Evolutionary conservation across 2,797 vertebrate species (phyloP).

Genomic region (Loris lydekkerianus): DNA sequence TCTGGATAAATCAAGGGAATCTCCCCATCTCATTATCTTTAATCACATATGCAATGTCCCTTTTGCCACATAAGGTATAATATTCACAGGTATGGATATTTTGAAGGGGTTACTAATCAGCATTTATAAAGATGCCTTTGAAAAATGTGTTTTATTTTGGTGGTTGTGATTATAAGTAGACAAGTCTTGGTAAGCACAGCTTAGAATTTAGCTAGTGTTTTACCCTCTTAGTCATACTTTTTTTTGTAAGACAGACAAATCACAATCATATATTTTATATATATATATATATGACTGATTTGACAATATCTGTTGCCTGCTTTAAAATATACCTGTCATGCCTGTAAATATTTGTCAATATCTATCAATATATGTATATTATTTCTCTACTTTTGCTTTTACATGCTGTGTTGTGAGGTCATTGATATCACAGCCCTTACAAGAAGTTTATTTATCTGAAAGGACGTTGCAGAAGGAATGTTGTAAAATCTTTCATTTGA

Average conservation of each 20-base stretch:
- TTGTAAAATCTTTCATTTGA: neutral
- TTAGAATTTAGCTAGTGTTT: neutral
- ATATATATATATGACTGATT: neutral
- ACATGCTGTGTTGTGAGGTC: neutral
- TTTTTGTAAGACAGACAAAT: neutral
- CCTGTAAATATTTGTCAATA: neutral
- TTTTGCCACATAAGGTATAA: neutral
- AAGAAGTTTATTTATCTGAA: neutral
- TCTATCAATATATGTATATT: neutral
- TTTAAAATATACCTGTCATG: neutral
- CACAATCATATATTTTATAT: neutral
- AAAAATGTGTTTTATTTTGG: neutral
- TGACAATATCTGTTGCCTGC: neutral
- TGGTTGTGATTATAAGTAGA: neutral
- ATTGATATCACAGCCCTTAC: neutral
- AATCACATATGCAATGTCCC: neutral
- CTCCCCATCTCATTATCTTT: neutral
- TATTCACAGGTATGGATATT: neutral
- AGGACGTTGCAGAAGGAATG: neutral
- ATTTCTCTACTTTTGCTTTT: neutral
- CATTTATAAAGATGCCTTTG: neutral
- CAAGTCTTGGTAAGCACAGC: neutral
- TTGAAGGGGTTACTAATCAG: neutral
- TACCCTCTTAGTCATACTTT: fast-evolving
- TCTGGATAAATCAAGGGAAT: neutral